Conservation (phyloP, 1,140 invertebrate species). For the Piezodorus guildinii region DNA sequence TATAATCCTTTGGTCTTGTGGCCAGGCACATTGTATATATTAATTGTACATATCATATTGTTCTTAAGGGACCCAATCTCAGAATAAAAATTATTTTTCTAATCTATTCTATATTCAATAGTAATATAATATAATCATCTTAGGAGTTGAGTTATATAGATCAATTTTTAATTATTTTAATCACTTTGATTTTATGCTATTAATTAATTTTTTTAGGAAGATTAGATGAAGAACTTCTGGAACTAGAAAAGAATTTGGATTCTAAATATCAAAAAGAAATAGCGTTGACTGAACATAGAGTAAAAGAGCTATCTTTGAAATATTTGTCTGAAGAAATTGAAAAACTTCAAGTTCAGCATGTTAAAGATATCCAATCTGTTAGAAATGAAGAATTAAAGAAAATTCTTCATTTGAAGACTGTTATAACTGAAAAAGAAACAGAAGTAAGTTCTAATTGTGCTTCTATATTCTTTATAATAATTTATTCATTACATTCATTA, state of each 20-base stretch:
- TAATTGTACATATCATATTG: too few relatives aligned
- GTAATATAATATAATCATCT: too few relatives aligned
- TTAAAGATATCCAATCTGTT: not conserved
- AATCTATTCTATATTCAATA: too few relatives aligned
- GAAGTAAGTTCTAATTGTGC: slow-evolving; percentile 9
- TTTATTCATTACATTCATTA: too few relatives aligned
- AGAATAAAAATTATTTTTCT: too few relatives aligned
- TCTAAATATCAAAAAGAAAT: slow-evolving; percentile 3
- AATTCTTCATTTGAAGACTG: not conserved
- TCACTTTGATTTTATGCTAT: too few relatives aligned
- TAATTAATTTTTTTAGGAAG: slow-evolving; percentile 1
- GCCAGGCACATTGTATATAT: too few relatives aligned
- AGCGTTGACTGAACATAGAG: slow-evolving; percentile 9
- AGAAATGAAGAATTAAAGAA: slow-evolving; percentile 3
- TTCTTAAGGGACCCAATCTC: too few relatives aligned
- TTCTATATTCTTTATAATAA: too few relatives aligned
- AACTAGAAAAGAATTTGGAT: slow-evolving; percentile 8
- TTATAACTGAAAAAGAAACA: not conserved
- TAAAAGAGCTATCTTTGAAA: slow-evolving; percentile 9
- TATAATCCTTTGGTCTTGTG: too few relatives aligned
- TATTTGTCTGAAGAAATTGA: slow-evolving; percentile 18
- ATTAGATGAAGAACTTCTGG: slow-evolving; percentile 7
- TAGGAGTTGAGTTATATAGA: too few relatives aligned
- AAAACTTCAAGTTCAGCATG: slow-evolving; percentile 11
- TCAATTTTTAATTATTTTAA: too few relatives aligned